These are phyloP conservation scores for Apantesis nais DNA, from an alignment of 2,888 invertebrate species.

Conservation along the genomic window DNA sequence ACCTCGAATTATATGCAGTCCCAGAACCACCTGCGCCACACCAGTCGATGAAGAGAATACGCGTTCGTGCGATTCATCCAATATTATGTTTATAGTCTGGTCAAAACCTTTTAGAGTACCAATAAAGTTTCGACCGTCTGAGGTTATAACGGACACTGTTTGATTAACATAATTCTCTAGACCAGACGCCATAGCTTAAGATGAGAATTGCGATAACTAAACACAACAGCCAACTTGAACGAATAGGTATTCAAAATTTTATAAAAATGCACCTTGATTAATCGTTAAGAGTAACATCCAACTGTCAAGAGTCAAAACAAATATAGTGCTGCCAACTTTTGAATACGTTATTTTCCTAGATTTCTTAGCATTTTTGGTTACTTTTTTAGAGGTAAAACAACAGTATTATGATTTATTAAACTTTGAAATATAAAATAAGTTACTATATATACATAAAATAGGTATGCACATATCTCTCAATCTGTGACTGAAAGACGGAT, in stretches of 20 bases:
- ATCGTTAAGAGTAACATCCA: neutral
- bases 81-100: constrained; percentile 99
- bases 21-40: constrained; percentile 94
- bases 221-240: neutral
- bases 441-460: too few relatives aligned
- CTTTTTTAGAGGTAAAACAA: neutral
- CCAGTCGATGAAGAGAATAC: constrained; percentile 97
- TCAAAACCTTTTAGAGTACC: constrained; percentile 99
- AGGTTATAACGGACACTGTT: constrained; percentile 97
- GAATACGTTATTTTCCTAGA: neutral
- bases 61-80: constrained; percentile 99
- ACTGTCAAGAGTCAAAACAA: constrained; percentile 4
- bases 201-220: neutral
- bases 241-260: neutral
- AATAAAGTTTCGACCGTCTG: constrained; percentile 98
- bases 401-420: neutral
- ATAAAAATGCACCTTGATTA: neutral
- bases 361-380: neutral
- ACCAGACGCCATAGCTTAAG: constrained; percentile 90
- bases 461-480: too few relatives aligned
- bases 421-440: too few relatives aligned
- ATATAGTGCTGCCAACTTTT: neutral
- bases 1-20: constrained; percentile 98
- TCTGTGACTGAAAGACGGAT: too few relatives aligned
- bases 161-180: constrained; percentile 95